These are phyloP conservation scores for Lasioglossum vierecki DNA, from an alignment of 2,888 invertebrate genomes.

Conservation along the genomic window DNA sequence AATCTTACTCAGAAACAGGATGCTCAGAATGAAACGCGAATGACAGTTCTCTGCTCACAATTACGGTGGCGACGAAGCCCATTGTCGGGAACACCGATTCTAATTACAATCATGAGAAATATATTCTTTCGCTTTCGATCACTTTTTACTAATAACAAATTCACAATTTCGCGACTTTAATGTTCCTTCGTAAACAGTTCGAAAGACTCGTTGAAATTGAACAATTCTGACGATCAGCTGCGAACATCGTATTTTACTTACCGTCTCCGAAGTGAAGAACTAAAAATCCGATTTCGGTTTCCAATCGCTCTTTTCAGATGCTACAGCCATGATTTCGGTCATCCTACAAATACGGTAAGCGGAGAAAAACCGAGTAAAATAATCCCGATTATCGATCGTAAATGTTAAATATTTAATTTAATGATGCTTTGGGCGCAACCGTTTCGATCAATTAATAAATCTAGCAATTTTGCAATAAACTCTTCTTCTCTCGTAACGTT, in stretches of 20 bases:
- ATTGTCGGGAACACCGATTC: neutral
- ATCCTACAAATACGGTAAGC: neutral
- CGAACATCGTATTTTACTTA: neutral
- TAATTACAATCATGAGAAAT: neutral
- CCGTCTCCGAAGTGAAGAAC: neutral
- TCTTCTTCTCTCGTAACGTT: too few relatives aligned
- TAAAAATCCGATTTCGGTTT: neutral
- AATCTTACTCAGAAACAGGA: slow-evolving; percentile 56
- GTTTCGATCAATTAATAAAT: too few relatives aligned
- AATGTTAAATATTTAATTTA: too few relatives aligned
- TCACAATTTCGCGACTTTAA: neutral
- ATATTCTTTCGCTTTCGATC: neutral
- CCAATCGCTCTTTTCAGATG: neutral
- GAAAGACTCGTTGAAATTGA: neutral
- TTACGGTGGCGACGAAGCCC: neutral
- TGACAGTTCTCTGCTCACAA: neutral
- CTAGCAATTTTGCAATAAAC: too few relatives aligned
- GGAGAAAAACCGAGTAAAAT: neutral
- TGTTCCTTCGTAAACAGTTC: neutral
- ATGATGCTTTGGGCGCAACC: too few relatives aligned
- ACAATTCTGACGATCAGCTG: neutral
- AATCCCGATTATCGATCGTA: too few relatives aligned
- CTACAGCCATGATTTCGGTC: neutral
- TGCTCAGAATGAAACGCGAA: slow-evolving; percentile 6
- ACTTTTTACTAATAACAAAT: neutral